phyloP scores from a whole-genome alignment of 2,888 invertebrate genomes.

The Buathra laborator region DNA sequence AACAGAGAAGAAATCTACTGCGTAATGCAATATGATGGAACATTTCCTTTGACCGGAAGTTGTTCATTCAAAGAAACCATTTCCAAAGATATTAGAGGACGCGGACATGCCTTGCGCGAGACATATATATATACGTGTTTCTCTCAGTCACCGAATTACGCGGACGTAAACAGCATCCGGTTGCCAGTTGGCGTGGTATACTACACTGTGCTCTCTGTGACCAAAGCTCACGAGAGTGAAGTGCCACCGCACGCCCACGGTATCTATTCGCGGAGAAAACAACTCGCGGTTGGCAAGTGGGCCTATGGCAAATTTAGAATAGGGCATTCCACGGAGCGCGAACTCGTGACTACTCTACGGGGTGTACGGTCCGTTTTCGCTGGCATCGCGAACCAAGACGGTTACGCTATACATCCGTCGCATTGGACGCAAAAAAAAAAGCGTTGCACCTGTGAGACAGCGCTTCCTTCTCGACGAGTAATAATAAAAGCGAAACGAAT shows the following conservation, averaged over 20 bases:
- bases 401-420: too few relatives aligned
- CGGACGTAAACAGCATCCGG: slow-evolving; percentile 73
- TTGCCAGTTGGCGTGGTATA: slow-evolving; percentile 72
- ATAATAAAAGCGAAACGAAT: slow-evolving; percentile 45
- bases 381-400: background rate
- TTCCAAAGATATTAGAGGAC: slow-evolving; percentile 25
- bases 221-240: slow-evolving; percentile 39
- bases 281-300: slow-evolving; percentile 66
- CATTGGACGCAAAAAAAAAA: background rate
- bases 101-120: slow-evolving; percentile 5
- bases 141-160: slow-evolving; percentile 61
- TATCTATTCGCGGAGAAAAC: slow-evolving; percentile 67
- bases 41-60: slow-evolving; percentile 48
- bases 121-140: background rate
- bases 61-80: slow-evolving; percentile 36
- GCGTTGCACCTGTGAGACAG: slow-evolving; percentile 51
- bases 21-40: slow-evolving; percentile 18
- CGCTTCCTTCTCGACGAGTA: slow-evolving; percentile 54
- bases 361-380: slow-evolving; percentile 10
- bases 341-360: slow-evolving; percentile 7
- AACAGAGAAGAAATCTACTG: background rate
- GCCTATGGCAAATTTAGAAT: slow-evolving; percentile 63
- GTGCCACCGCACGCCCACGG: slow-evolving; percentile 59
- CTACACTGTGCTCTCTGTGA: slow-evolving; percentile 28
- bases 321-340: slow-evolving; percentile 54